Percentiles rank a stretch among this genome's conserved stretches.
Evolutionary conservation across 2,888 invertebrate genomes (phyloP).

Genomic region (Lissonota sp.): DNA sequence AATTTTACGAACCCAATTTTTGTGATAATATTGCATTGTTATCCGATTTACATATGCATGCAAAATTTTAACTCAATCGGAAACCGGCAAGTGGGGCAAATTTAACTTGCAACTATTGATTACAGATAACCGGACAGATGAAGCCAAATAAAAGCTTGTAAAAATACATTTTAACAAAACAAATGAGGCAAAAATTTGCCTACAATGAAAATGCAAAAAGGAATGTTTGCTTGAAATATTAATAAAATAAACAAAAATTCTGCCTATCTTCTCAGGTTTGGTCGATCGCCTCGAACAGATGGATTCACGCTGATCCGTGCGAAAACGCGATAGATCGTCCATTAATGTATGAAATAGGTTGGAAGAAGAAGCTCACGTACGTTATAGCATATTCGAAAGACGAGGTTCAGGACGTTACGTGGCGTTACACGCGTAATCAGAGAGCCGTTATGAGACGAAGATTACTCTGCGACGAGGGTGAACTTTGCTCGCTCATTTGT

Average conservation of each 20-base stretch:
- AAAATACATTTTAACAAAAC: no score
- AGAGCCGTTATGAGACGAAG: slow-evolving; percentile 85
- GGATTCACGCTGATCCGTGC: slow-evolving; percentile 98
- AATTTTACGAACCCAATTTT: no score
- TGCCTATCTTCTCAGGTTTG: slow-evolving; percentile 87
- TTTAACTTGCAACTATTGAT: no score
- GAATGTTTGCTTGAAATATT: no score
- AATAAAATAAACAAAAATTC: not conserved
- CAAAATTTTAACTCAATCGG: no score
- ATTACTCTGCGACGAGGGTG: slow-evolving; percentile 86
- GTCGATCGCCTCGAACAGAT: slow-evolving; percentile 89
- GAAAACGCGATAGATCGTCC: slow-evolving; percentile 95
- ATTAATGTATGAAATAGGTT: slow-evolving; percentile 94
- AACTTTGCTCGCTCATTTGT: slow-evolving; percentile 86
- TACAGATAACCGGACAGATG: no score
- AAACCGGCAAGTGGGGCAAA: no score
- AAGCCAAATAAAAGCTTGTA: no score
- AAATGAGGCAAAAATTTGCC: no score
- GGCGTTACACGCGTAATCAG: slow-evolving; percentile 90
- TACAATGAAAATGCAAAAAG: no score
- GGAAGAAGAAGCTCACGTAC: slow-evolving; percentile 94
- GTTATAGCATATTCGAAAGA: slow-evolving; percentile 94
- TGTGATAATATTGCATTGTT: no score
- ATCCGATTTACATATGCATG: no score
- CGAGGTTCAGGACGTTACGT: slow-evolving; percentile 97